Evolutionary conservation across 2,797 vertebrate genomes (phyloP).

Genomic region (Acipenser transmontanus): DNA sequence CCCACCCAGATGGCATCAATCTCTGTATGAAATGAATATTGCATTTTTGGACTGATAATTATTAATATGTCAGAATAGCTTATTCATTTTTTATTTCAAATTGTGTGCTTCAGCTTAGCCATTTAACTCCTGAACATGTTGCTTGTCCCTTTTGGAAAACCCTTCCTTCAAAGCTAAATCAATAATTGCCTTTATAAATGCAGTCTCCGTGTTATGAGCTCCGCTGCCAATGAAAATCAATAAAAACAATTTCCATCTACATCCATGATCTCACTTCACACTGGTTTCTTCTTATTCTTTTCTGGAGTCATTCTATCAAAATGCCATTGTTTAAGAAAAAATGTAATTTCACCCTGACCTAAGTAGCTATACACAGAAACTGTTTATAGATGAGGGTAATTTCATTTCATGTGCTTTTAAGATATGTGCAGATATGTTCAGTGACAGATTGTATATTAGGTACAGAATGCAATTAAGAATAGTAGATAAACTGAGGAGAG

Average conservation of each 20-base stretch:
- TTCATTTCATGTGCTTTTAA: constrained; percentile 43
- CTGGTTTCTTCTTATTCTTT: constrained; percentile 53
- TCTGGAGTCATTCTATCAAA: constrained; percentile 55
- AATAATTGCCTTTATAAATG: constrained; percentile 55
- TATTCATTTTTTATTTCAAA: too few species aligned
- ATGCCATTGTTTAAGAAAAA: constrained; percentile 34
- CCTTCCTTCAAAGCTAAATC: constrained; percentile 30
- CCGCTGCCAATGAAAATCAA: constrained; percentile 66
- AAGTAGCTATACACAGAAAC: constrained; percentile 42
- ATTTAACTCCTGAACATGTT: too few species aligned
- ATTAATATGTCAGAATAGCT: too few species aligned
- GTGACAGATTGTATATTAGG: constrained; percentile 8
- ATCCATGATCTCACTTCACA: constrained; percentile 50
- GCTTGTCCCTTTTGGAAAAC: constrained; percentile 9
- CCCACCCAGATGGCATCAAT: too few species aligned
- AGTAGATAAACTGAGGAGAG: constrained; percentile 7
- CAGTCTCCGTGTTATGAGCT: constrained; percentile 56
- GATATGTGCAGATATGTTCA: constrained; percentile 28
- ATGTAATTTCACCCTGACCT: constrained; percentile 41
- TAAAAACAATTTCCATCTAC: constrained; percentile 70
- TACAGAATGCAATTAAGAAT: constrained; percentile 31
- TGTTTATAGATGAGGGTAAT: constrained; percentile 50
- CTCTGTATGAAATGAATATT: too few species aligned
- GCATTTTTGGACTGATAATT: too few species aligned
- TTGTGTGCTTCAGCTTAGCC: too few species aligned